A percentile compares a stretch with the other conserved stretches of the same genome.
phyloP scores from a whole-genome alignment of 2,797 vertebrate species.

The Sphenopsis melanotis region DNA sequence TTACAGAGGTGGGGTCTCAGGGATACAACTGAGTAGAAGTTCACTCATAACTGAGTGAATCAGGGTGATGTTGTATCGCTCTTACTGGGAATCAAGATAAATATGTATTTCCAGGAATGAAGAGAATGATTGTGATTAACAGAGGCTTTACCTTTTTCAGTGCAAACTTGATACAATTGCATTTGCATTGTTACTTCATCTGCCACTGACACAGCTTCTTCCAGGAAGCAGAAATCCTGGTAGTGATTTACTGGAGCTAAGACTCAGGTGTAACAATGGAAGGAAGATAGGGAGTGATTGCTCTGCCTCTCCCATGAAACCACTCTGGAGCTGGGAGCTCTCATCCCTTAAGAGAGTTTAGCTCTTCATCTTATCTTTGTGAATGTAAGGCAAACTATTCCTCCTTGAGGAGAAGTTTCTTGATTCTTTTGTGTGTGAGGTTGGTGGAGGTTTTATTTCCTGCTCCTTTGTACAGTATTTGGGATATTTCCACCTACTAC shows the following conservation, averaged over 20 bases:
- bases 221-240: background rate
- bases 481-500: background rate
- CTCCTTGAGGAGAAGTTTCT: background rate
- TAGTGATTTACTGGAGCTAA: background rate
- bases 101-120: background rate
- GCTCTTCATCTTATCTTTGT: background rate
- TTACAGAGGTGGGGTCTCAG: background rate
- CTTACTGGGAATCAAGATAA: background rate
- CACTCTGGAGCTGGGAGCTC: background rate
- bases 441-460: background rate
- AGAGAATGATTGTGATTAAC: background rate
- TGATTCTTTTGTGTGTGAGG: background rate
- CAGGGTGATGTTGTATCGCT: background rate
- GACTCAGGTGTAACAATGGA: background rate
- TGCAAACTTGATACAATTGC: background rate
- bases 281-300: background rate
- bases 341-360: background rate
- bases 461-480: background rate
- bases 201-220: background rate
- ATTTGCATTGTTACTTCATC: background rate
- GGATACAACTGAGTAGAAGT: background rate
- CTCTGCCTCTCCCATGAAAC: background rate
- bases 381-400: background rate
- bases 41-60: background rate
- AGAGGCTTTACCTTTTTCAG: background rate